A percentile compares a stretch with the other conserved stretches of the same genome.
Conservation (phyloP, 1,140 invertebrate genomes). For the Zaprionus davidi region DNA sequence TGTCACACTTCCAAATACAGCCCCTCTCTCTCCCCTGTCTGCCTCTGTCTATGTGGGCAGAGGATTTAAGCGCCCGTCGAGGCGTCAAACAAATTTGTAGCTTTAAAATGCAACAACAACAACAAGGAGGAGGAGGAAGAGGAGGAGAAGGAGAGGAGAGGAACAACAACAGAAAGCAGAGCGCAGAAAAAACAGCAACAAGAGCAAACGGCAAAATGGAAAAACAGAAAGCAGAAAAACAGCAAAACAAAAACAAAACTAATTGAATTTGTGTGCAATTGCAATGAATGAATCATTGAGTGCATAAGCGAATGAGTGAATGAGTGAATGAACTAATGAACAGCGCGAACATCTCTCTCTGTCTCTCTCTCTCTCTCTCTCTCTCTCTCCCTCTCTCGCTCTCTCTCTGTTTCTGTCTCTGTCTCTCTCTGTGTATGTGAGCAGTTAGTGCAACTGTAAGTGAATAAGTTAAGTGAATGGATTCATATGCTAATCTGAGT, state of each 20-base stretch:
- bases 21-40: neutral
- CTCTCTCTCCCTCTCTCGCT: neutral
- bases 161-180: neutral
- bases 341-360: neutral
- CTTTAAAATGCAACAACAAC: constrained; percentile 47
- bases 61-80: constrained; percentile 60
- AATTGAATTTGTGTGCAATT: constrained; percentile 58
- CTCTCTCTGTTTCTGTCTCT: neutral
- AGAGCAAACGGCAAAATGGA: neutral
- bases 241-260: constrained; percentile 22
- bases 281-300: constrained; percentile 40
- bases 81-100: constrained; percentile 77
- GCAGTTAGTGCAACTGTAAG: neutral
- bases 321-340: constrained; percentile 20
- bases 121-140: neutral
- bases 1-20: neutral
- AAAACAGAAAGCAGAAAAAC: constrained; percentile 5
- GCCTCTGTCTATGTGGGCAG: neutral
- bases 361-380: too few species aligned
- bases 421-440: neutral
- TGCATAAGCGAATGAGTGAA: constrained; percentile 19
- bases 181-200: constrained; percentile 1
- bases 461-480: neutral
- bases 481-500: neutral
- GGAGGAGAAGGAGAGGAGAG: neutral